Base-by-base conservation (phyloP, 2,888 invertebrate species). In the Xiphydria camelus region DNA sequence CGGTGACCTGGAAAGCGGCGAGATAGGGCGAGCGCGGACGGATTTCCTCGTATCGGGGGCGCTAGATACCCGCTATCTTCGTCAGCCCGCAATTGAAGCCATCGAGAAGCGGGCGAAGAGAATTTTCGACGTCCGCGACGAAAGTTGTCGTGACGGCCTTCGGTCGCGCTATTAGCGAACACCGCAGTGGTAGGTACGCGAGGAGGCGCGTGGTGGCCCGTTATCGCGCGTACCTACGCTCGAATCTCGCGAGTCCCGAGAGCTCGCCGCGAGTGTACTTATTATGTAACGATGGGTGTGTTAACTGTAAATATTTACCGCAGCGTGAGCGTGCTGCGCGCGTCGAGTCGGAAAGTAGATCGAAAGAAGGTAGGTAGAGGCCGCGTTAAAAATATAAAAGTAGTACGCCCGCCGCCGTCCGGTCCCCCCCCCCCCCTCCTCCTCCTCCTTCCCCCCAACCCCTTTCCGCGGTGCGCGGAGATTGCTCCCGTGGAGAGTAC, bases 231-330 rank as follows among this genome's bases (percentile, higher is more conserved):
- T 49, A 54, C 41, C 29, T 45, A 39, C 40, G 21, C 26, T 19
- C 35, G 33, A 12, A 20, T n/a, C n/a, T n/a, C 34, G 41, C 38
- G 43, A 40, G 46, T 45, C 42, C 43, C 44, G 46, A 32, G 51
- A 50, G 52, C 47, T 45, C 59, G 49, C 4, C 5, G 33, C 32
- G 20, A 29, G 39, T 34, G 49, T 52, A 48, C 45, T 63, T 67
- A 63, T 70, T 69, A 68, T 61, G 69, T 66, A 68, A 69, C 61
- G 56, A 65, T 55, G n/a, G n/a, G n/a, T n/a, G n/a, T n/a, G 59
- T 66, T 70, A 70, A 70, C 69, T 69, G 69, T 70, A 69, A 70
- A 68, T 68, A 70, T 69, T 69, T 69, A 69, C 69, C 61, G 64
- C 57, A 62, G 59, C 47, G 19, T 36, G 32, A 22, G 44, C 46